phyloP scores from a whole-genome alignment of 23 tunicate genomes.

The Pegea sp. region DNA sequence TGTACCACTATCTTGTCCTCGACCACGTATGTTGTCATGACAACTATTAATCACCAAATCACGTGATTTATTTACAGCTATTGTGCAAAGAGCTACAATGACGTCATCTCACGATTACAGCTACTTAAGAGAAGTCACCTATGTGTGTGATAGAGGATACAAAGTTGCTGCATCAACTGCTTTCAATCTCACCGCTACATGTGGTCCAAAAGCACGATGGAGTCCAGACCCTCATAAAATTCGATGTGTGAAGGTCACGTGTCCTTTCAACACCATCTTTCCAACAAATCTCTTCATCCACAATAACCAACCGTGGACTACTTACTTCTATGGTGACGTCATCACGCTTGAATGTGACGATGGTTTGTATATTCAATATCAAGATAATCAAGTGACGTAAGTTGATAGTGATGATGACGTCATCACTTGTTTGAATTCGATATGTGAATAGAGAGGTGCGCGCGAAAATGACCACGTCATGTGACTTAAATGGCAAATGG shows the following conservation, averaged over 20 bases:
- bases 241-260: background rate
- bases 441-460: no score
- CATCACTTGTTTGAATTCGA: no score
- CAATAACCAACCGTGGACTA: no score
- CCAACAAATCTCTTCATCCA: background rate
- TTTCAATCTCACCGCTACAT: conserved; percentile 3
- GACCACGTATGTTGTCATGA: conserved; percentile 7
- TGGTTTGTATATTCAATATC: no score
- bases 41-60: conserved; percentile 13
- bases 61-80: conserved; percentile 7
- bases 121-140: background rate
- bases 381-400: no score
- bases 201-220: conserved; percentile 36
- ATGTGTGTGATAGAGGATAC: background rate
- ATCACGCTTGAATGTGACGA: conserved; percentile 33
- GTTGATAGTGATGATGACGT: no score
- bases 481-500: no score
- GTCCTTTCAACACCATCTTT: background rate
- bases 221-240: conserved; percentile 22
- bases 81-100: conserved; percentile 6
- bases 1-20: no score
- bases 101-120: background rate
- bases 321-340: conserved; percentile 11
- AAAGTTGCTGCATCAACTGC: conserved; percentile 1
- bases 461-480: no score